Base-by-base conservation (phyloP, 2,113 vertebrate species). In the Ciconia stormi region DNA sequence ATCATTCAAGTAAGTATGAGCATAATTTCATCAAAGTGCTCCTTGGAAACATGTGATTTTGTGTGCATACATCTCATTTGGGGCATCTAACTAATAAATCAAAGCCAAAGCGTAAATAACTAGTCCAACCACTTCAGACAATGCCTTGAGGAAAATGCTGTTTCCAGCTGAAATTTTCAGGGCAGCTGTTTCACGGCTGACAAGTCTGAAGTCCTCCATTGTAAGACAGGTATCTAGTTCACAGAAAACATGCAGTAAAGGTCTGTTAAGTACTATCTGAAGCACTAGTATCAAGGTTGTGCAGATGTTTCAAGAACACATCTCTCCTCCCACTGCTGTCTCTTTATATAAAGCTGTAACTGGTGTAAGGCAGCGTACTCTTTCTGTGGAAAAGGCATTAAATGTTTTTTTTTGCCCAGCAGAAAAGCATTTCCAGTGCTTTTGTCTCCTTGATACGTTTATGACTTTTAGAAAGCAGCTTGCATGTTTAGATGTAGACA, bases 41-140 rank as follows among this genome's bases (percentile, higher is more conserved):
- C 25, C 23, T 84, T 87, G 44, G n/a, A 83, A 91, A 82, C 55
- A 53, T 2, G 6, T 65, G 34, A 42, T 55, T 90, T 95, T 76
- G 1, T 79, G 19, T 56, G 32, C 12, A 26, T 52, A 7, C 3
- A 6, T 69, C 9, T 89, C 16, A 36, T 72, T 34, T 83, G 47
- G 29, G 27, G 10, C 18, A 52, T 25, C 34, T 66, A 50, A n/a
- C 27, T 17, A 87, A 58, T 16, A 89, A 95, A 80, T 62, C 30
- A 89, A 91, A 94, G 10, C 5, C 25, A 69, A 94, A 78, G 12
- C 23, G 46, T 71, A 84, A 83, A 81, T 83, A 80, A 56, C 21
- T 66, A 69, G 21, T 46, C 10, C 10, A 73, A 66, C 0, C 0
- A 42, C 40, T 88, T 95, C 63, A 80, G 30, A 77, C 21, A 89